Percentiles rank a stretch among this genome's conserved stretches.
phyloP scores from a whole-genome alignment of 2,113 vertebrate species.

The Platanista minor region DNA sequence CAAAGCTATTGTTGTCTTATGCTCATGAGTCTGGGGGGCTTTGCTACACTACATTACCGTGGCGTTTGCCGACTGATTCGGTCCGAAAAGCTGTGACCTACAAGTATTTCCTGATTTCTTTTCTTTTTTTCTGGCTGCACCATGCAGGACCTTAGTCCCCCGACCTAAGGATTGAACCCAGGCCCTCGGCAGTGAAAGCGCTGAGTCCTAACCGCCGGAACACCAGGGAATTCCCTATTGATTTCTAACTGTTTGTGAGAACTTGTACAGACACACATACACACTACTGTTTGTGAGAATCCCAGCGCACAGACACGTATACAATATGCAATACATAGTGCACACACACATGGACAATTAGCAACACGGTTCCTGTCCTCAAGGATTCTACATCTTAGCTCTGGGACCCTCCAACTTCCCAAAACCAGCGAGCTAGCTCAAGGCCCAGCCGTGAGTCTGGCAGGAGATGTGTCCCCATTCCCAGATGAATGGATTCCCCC shows the following conservation, averaged over 20 bases:
- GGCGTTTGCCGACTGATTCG: not conserved
- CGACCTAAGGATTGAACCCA: too few species aligned
- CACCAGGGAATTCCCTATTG: too few species aligned
- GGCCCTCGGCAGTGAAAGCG: too few species aligned
- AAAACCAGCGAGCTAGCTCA: not conserved
- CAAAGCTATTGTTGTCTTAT: not conserved
- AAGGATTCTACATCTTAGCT: not conserved
- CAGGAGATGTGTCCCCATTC: not conserved
- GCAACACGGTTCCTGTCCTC: not conserved
- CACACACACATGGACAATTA: not conserved
- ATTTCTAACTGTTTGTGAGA: not conserved
- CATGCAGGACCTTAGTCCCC: too few species aligned
- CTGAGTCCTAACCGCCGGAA: too few species aligned
- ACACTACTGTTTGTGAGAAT: not conserved
- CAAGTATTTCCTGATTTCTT: not conserved
- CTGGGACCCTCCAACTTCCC: not conserved
- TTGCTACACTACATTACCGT: not conserved
- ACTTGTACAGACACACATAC: too few species aligned
- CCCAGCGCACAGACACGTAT: not conserved
- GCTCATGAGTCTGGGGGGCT: not conserved
- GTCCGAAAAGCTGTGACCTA: not conserved
- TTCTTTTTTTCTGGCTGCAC: too few species aligned
- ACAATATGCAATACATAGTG: not conserved
- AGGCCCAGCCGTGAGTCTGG: not conserved
- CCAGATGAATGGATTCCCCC: not conserved